These are phyloP conservation scores for Palaemon carinicauda DNA, from an alignment of 1,140 invertebrate genomes.

Conservation along the genomic window DNA sequence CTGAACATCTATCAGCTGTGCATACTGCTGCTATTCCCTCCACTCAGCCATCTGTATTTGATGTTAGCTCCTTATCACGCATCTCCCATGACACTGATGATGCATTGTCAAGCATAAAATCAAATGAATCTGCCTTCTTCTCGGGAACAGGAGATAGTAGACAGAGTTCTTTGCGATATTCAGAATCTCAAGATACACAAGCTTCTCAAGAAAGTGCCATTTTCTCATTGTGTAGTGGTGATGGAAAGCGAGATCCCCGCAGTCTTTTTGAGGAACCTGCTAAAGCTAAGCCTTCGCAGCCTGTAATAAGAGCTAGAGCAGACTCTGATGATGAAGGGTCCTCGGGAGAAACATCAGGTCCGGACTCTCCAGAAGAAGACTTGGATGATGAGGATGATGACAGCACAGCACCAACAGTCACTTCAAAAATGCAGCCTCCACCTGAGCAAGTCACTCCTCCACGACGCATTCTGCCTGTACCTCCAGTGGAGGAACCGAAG, in stretches of 20 bases:
- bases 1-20: conserved; percentile 30
- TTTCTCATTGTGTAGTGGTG: conserved; percentile 15
- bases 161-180: conserved; percentile 58
- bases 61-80: background rate
- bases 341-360: conserved; percentile 85
- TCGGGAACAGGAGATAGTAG: conserved; percentile 60
- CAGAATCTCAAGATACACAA: conserved; percentile 56
- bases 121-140: conserved; percentile 62
- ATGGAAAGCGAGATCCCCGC: conserved; percentile 12
- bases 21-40: background rate
- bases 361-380: conserved; percentile 80
- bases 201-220: conserved; percentile 29
- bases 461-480: conserved; percentile 3
- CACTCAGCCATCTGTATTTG: background rate
- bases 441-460: background rate
- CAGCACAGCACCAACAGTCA: conserved; percentile 49
- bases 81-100: conserved; percentile 42
- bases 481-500: background rate
- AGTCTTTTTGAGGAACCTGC: conserved; percentile 20
- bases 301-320: conserved; percentile 24
- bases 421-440: background rate
- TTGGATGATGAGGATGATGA: conserved; percentile 75
- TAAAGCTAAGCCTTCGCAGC: conserved; percentile 30
- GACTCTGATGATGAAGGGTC: conserved; percentile 67
- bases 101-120: conserved; percentile 50